Conservation (phyloP, 2,888 invertebrate species). For the Leptarthrus brevirostris region DNA sequence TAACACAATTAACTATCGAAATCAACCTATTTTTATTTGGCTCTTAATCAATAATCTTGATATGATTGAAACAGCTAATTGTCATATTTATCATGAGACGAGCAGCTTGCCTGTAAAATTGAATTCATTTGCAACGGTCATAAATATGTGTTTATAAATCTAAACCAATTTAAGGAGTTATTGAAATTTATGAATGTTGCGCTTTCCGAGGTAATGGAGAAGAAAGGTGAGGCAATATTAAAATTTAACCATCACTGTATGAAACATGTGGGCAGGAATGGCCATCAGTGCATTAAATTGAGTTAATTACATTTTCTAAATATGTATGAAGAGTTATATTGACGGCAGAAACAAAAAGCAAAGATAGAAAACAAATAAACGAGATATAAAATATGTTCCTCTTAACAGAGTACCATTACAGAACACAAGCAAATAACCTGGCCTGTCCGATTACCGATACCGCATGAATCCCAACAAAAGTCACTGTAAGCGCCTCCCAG, state of each 20-base stretch:
- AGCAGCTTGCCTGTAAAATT: constrained; percentile 25
- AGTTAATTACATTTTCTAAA: constrained; percentile 45
- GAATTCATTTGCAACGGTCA: constrained; percentile 20
- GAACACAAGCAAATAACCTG: neutral
- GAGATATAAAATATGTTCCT: neutral
- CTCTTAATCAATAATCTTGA: constrained; percentile 1
- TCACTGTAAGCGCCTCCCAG: constrained; percentile 35
- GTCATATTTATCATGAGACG: constrained; percentile 27
- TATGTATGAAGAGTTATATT: constrained; percentile 30
- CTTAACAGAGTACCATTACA: neutral
- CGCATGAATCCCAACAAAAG: neutral
- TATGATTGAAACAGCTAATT: constrained; percentile 31
- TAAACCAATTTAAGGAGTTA: constrained; percentile 33
- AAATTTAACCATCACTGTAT: neutral
- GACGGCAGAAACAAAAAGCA: constrained; percentile 13
- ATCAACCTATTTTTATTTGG: neutral
- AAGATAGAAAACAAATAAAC: too few species aligned
- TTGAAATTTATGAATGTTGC: constrained; percentile 43
- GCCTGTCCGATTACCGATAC: neutral
- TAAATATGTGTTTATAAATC: constrained; percentile 44
- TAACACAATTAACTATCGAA: neutral
- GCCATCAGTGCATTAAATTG: constrained; percentile 39
- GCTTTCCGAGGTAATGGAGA: neutral
- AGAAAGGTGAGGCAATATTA: constrained; percentile 25
- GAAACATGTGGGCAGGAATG: constrained; percentile 12